Base-by-base conservation (phyloP, 2,888 invertebrate species). In the Marasmarcha lunaedactyla region DNA sequence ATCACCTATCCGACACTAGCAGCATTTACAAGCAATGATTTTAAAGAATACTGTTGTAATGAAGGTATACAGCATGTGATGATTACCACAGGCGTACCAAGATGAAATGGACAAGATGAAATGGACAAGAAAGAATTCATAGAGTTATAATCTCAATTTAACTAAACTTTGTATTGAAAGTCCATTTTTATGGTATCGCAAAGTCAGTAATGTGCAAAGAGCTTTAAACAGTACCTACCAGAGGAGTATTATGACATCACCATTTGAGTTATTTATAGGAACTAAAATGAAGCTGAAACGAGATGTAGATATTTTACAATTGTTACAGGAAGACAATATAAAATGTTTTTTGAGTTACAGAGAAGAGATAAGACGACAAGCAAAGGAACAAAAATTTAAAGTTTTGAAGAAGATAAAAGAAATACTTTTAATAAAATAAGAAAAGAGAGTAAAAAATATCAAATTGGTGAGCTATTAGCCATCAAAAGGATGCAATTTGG, bases 51-150 rank as follows among this genome's bases (percentile, higher is more conserved):
- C 43, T 63, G 64, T 43, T 15, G 48, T n/a, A 48, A 46, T 1
- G 57, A 67, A 39, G 46, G 47, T 1, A 62, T 69, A 10, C 40
- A 54, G 25, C 57, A 59, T 40, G 44, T 52, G 1, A 26, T 20
- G 20, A 20, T 20, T 20, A 20, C 20, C 20, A 20, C 20, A 20
- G 20, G 20, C 20, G 7, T 20, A 43, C 30, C 30, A 30, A 30
- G 30, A 11, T 4, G 30, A 11, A 30, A 30, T 30, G 15, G 35
- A 10, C 35, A 35, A 15, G 36, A 15, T 10, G 36, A 36, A 14
- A n/a, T n/a, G n/a, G n/a, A n/a, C n/a, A n/a, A n/a, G n/a, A n/a
- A 20, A 36, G 36, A 36, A 15, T 36, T n/a, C 15, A 36, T 20
- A 9, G 20, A 7, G 12, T 20, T 11, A 7, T 36, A n/a, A 36